Percentiles rank a stretch among this genome's conserved stretches.
Evolutionary conservation across 1,140 invertebrate species (phyloP).

Genomic region (Ceratina calcarata): DNA sequence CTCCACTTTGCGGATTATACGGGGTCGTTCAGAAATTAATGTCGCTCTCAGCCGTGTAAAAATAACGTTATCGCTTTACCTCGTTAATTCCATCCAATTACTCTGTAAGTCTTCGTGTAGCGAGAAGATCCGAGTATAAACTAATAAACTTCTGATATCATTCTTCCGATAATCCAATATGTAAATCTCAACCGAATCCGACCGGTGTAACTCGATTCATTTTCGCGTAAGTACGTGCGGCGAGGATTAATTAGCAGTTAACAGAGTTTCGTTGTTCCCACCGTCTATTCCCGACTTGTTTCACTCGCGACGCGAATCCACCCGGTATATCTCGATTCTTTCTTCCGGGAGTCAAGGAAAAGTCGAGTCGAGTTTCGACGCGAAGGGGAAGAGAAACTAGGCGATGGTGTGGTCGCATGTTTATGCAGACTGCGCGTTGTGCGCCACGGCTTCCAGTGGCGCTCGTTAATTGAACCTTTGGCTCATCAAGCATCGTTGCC

Average conservation of each 20-base stretch:
- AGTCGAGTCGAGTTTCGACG: background rate
- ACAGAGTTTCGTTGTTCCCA: slow-evolving; percentile 10
- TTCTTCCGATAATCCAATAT: background rate
- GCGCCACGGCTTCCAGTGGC: slow-evolving; percentile 36
- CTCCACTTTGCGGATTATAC: slow-evolving; percentile 48
- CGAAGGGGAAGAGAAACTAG: background rate
- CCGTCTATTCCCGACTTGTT: background rate
- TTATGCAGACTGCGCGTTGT: background rate
- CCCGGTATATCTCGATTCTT: background rate
- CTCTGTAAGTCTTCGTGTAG: too few relatives aligned
- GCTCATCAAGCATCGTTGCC: slow-evolving; percentile 66
- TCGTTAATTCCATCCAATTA: too few relatives aligned
- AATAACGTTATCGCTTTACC: too few relatives aligned
- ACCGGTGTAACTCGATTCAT: slow-evolving; percentile 32
- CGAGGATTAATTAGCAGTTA: slow-evolving; percentile 49
- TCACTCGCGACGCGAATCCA: background rate
- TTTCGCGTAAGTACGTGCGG: background rate
- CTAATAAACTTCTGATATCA: too few relatives aligned
- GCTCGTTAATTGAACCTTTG: slow-evolving; percentile 71
- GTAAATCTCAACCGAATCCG: background rate
- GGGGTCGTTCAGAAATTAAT: too few relatives aligned
- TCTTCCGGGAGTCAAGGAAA: background rate
- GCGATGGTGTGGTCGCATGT: background rate
- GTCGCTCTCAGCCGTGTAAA: too few relatives aligned
- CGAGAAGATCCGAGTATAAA: too few relatives aligned